Percentiles rank a stretch among this genome's conserved stretches.
Conservation (phyloP, 2,888 invertebrate genomes). For the Congeria kusceri region DNA sequence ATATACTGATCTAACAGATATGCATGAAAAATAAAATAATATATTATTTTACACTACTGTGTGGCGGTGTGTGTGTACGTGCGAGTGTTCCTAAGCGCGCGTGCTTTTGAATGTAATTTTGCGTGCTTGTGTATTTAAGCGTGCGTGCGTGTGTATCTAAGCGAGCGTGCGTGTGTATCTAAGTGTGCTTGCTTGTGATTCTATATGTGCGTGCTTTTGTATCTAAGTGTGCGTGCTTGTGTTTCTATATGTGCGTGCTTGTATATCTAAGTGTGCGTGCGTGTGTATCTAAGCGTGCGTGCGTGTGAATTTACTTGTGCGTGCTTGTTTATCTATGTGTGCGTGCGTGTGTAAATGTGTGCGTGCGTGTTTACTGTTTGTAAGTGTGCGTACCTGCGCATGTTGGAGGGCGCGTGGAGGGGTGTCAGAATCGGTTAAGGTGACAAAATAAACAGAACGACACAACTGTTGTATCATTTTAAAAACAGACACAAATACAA, state of each 20-base stretch:
- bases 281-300: neutral
- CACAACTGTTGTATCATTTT: no score
- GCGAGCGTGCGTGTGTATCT: neutral
- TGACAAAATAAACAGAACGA: no score
- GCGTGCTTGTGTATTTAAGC: neutral
- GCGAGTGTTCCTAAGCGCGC: no score
- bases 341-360: neutral
- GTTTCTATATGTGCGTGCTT: neutral
- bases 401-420: neutral
- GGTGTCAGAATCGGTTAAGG: no score
- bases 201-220: neutral
- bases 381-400: neutral
- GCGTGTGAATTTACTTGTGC: neutral
- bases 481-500: no score
- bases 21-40: no score
- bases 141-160: neutral
- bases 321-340: neutral
- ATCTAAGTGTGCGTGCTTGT: neutral
- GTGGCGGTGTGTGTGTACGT: no score
- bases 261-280: neutral
- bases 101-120: neutral
- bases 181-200: neutral
- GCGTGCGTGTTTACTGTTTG: neutral
- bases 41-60: no score
- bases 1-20: no score